These are phyloP conservation scores for Macrotus californicus DNA, from an alignment of 2,113 vertebrate species.

Conservation along the genomic window DNA sequence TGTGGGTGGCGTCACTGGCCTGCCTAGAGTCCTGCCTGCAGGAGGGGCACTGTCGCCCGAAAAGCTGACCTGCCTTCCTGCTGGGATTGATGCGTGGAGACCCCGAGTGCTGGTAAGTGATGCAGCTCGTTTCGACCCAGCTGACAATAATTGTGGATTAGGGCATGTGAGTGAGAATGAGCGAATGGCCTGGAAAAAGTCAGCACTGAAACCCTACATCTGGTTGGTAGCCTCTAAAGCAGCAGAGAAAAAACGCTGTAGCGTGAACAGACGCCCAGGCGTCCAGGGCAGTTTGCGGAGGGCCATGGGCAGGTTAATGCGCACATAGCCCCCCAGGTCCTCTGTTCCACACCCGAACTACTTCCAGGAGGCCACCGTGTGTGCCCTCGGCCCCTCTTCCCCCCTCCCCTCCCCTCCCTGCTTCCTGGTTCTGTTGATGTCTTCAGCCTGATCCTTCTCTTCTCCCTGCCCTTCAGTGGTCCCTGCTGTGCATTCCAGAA, in stretches of 20 bases:
- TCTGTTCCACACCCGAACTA: neutral
- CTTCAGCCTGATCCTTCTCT: neutral
- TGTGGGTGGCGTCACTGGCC: neutral
- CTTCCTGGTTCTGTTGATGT: neutral
- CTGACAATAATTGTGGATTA: slow-evolving; percentile 39
- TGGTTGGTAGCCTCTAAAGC: neutral
- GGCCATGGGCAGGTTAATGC: neutral
- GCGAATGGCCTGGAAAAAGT: neutral
- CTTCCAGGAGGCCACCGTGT: accelerated
- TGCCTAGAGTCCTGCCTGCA: neutral
- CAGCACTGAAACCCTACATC: neutral
- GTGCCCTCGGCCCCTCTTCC: accelerated
- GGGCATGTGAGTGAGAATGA: neutral
- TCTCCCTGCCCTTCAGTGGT: accelerated
- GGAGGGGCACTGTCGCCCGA: neutral
- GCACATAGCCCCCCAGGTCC: neutral
- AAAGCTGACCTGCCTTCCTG: neutral
- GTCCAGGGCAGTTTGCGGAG: neutral
- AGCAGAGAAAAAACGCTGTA: neutral
- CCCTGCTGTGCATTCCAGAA: neutral
- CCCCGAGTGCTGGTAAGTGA: slow-evolving; percentile 24
- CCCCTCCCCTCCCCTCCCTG: accelerated
- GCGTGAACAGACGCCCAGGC: neutral
- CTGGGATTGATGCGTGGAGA: neutral
- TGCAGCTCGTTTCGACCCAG: neutral